phyloP scores from a whole-genome alignment of 1,140 invertebrate genomes.

The Drosophila suzukii region DNA sequence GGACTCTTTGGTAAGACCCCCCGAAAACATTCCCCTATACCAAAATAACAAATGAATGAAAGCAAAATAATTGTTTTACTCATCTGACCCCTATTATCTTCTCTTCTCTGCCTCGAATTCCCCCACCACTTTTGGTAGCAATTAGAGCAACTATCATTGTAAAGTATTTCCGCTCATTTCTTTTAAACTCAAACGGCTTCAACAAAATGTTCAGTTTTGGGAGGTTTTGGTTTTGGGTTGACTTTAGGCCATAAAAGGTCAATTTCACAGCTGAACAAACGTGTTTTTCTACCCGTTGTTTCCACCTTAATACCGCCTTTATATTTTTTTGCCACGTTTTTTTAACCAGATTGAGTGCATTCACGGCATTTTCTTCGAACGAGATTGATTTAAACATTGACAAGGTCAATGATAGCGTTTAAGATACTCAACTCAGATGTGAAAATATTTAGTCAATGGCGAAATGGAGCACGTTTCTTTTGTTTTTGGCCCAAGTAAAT shows the following conservation, averaged over 20 bases:
- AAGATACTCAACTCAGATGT: constrained; percentile 39
- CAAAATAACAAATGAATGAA: constrained; percentile 20
- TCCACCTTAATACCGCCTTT: constrained; percentile 49
- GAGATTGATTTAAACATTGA: constrained; percentile 46
- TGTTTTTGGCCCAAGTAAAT: constrained; percentile 8
- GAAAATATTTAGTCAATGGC: constrained; percentile 51
- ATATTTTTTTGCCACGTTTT: constrained; percentile 57
- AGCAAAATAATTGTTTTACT: constrained; percentile 28
- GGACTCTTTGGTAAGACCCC: neutral
- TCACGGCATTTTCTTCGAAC: constrained; percentile 64
- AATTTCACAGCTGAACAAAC: constrained; percentile 80
- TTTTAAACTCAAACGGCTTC: constrained; percentile 24
- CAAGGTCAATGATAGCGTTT: constrained; percentile 62
- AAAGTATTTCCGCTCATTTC: constrained; percentile 70
- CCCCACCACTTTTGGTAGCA: constrained; percentile 27
- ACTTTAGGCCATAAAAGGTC: constrained; percentile 69
- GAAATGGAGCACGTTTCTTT: constrained; percentile 28
- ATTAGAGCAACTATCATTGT: constrained; percentile 59
- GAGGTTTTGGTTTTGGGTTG: constrained; percentile 21
- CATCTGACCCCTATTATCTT: constrained; percentile 39
- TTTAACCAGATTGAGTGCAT: constrained; percentile 55
- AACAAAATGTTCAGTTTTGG: constrained; percentile 30
- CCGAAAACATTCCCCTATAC: neutral
- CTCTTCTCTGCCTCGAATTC: constrained; percentile 1
- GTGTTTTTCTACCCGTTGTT: constrained; percentile 53